Conservation (phyloP, 2,113 vertebrate genomes). For the Psilopsiagon aymara region DNA sequence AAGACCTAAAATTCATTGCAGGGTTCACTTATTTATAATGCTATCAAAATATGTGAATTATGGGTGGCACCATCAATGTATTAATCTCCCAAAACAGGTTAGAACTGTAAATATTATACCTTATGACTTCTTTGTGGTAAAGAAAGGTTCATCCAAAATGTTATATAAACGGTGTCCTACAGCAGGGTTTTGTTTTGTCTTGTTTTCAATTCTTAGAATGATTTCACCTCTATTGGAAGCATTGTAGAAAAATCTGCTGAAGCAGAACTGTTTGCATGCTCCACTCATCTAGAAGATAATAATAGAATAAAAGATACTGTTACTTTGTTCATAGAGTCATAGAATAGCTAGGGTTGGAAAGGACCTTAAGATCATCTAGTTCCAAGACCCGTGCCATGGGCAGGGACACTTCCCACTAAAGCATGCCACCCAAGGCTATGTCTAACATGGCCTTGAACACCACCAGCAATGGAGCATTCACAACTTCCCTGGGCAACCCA, state of each 20-base stretch:
- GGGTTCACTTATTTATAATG: neutral
- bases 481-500: too few relatives aligned
- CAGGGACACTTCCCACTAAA: too few relatives aligned
- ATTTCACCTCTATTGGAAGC: neutral
- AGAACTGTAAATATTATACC: neutral
- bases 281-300: too few relatives aligned
- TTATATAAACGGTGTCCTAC: neutral
- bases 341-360: too few relatives aligned
- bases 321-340: too few relatives aligned
- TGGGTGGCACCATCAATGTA: neutral
- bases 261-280: neutral
- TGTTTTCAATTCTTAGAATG: fast-evolving
- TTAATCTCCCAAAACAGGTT: neutral
- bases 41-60: neutral
- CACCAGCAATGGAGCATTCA: too few relatives aligned
- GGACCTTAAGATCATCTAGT: too few relatives aligned
- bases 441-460: too few relatives aligned
- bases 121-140: neutral
- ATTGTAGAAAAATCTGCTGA: fast-evolving
- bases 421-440: too few relatives aligned
- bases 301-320: neutral
- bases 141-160: neutral
- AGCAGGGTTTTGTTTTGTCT: neutral
- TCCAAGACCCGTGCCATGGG: too few relatives aligned
- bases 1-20: neutral